Base-by-base conservation (phyloP, 2,888 invertebrate genomes). In the Limnephilus lunatus region DNA sequence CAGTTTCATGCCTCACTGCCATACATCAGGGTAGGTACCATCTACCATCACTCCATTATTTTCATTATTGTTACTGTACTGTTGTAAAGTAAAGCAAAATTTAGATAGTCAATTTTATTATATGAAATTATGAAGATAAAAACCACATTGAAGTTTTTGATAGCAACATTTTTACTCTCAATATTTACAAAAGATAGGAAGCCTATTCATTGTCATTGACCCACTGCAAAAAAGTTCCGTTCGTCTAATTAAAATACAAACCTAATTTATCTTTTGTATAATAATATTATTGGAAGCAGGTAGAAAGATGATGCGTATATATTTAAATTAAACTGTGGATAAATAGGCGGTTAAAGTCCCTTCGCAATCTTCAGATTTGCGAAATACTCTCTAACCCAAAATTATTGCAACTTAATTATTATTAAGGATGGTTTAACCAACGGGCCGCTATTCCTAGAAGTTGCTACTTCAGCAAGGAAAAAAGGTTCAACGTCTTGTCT, bases 321-420 rank as follows among this genome's bases (percentile, higher is more conserved):
- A 19, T 25, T 68, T 68, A 25, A n/a, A 68, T 68, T 68, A 68
- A 68, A 68, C 9, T 68, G 68, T n/a, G 9, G 68, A 25, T 68
- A n/a, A 25, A 68, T 68, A 68, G 2, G 9, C 68, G 9, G 7
- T 9, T 25, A 68, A 25, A n/a, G 31, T 32, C 32, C 19, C 32
- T 82, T 31, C 7, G 30, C 15, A 31, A 82, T 82, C 19, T 82
- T 82, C 32, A 82, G 82, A 82, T 82, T 82, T 82, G 82, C 82
- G 31, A 82, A 82, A 32, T 82, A 3, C 19, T 82, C 31, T 82
- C 12, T 15, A 32, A 82, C 82, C 82, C 31, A 7, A 32, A 82
- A 32, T 82, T 82, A 32, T 82, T 82, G 82, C 82, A 32, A 82
- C 68, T n/a, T 25, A 68, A 68, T 68, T 82, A 82, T 82, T 31